Base-by-base conservation (phyloP, 2,888 invertebrate species). In the Pilophorus perplexus region DNA sequence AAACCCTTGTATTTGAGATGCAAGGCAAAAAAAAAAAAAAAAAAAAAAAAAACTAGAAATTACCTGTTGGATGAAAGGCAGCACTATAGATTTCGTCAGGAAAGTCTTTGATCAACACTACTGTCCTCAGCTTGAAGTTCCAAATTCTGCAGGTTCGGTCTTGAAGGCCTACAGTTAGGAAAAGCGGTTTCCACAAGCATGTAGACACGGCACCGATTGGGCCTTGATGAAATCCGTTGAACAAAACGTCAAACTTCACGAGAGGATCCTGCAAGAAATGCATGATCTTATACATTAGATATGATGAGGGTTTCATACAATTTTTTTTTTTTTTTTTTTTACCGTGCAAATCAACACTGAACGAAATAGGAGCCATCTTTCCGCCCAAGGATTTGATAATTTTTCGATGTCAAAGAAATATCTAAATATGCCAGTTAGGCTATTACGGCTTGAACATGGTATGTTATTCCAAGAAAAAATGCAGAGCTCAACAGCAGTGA, bases 121-220 rank as follows among this genome's bases (percentile, higher is more conserved):
- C 80, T 50, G 82, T 87, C 75, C 88, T 87, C 0, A 87, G 88
- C 78, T 92, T 88, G 75, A 91, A 95, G 76, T 96, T 92, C 95
- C 96, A 96, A 48, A 96, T 83, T 60, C 93, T 83, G 54, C 96
- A 84, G 37, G 90, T 91, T 72, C 90, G 85, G 76, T 96, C 96
- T 52, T 83, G 79, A 69, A 84, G 83, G 46, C 89, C 89, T 62
- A 78, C 81, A 0, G 95, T 94, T 79, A 94, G 87, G 69, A 94
- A 85, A 64, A 94, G 85, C 0, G 94, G 89, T 76, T 94, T 94
- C 87, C 95, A 90, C 1, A 88, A 83, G 74, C 95, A 94, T 71
- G 90, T 82, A 1, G 92, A 88, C 33, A 96, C 78, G 2, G 87
- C 86, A 42, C 87, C 85, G 44, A 96, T 88, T 8, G 86, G 81